phyloP scores from a whole-genome alignment of 2,888 invertebrate genomes.

The Eugnorisma glareosa region DNA sequence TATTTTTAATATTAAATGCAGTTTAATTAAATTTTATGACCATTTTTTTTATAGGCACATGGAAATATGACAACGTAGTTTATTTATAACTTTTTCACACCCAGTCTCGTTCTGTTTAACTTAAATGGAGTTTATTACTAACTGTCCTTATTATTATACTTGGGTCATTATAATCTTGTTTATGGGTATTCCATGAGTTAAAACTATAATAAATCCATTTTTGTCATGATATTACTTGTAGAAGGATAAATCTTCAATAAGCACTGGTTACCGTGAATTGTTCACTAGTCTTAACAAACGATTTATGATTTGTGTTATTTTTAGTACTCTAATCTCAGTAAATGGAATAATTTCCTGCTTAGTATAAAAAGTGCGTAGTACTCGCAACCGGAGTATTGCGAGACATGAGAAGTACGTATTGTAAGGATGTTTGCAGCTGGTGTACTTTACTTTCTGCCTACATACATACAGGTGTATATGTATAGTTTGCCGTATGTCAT shows the following conservation, averaged over 20 bases:
- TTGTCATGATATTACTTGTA: background rate
- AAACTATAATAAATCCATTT: slow-evolving; percentile 3
- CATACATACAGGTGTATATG: too few species aligned
- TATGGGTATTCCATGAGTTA: slow-evolving; percentile 7
- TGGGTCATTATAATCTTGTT: background rate
- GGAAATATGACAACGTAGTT: background rate
- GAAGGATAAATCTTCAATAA: background rate
- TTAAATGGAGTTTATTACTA: background rate
- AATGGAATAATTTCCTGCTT: background rate
- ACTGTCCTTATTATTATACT: slow-evolving; percentile 34
- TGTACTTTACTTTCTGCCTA: background rate
- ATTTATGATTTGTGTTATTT: background rate
- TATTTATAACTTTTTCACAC: background rate
- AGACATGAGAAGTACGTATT: background rate
- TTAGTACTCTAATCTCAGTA: background rate
- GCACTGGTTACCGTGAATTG: background rate
- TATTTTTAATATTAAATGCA: background rate
- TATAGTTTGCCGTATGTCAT: too few species aligned
- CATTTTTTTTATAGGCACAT: background rate
- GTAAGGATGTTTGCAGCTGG: background rate
- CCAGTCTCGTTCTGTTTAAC: background rate
- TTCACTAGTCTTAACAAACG: background rate
- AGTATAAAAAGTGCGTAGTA: background rate
- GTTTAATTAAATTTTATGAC: too few species aligned
- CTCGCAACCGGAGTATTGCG: background rate